Evolutionary conservation across 1,140 invertebrate genomes (phyloP).

Genomic region (Phortica variegata): DNA sequence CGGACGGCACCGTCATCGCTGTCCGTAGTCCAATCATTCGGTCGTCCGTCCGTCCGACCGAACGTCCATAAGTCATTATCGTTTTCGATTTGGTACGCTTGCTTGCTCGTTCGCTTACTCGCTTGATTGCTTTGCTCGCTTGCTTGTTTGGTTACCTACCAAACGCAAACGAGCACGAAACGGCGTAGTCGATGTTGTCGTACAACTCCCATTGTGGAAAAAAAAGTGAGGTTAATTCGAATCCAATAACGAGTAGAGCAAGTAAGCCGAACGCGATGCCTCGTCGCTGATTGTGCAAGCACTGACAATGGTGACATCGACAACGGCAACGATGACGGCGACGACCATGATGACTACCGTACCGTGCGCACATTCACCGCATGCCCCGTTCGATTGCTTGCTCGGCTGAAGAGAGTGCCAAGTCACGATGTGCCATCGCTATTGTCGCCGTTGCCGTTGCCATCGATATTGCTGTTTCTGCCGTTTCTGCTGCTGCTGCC

Average conservation of each 20-base stretch:
- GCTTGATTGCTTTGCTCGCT: too few relatives aligned
- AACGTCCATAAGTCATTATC: too few relatives aligned
- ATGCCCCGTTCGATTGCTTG: not conserved
- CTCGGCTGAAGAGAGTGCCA: slow-evolving; percentile 24
- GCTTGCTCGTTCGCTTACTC: too few relatives aligned
- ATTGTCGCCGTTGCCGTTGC: too few relatives aligned
- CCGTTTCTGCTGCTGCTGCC: not conserved
- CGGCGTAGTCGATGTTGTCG: too few relatives aligned
- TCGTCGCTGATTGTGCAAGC: slow-evolving; percentile 1
- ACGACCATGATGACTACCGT: not conserved
- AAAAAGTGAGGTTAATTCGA: slow-evolving; percentile 28
- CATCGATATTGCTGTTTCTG: not conserved
- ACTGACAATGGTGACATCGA: not conserved
- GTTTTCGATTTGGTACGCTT: too few relatives aligned
- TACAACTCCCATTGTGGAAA: too few relatives aligned
- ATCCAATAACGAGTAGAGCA: slow-evolving; percentile 17
- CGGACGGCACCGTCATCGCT: too few relatives aligned
- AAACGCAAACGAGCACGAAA: too few relatives aligned
- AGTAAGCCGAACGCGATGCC: slow-evolving; percentile 13
- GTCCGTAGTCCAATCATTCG: too few relatives aligned
- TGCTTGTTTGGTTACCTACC: too few relatives aligned
- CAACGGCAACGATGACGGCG: not conserved
- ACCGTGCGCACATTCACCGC: not conserved
- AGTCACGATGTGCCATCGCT: slow-evolving; percentile 21
- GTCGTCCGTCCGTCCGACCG: too few relatives aligned